Conservation (phyloP, 2,888 invertebrate genomes). For the Malachius bipustulatus region DNA sequence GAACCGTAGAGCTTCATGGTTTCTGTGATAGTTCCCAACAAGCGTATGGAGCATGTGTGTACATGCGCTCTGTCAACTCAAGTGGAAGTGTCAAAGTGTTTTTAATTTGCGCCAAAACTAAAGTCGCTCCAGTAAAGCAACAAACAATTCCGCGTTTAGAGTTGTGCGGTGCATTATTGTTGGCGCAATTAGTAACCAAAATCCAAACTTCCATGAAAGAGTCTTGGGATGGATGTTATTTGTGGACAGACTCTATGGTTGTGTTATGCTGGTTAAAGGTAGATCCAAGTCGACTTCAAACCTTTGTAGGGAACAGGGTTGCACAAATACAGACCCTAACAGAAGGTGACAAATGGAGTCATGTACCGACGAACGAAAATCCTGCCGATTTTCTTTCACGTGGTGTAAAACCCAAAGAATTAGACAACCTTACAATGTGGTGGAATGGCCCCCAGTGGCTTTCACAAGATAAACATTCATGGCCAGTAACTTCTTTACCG, state of each 20-base stretch:
- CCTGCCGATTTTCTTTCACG: constrained; percentile 18
- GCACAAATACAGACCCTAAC: constrained; percentile 16
- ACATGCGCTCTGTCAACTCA: too few relatives aligned
- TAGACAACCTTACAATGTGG: constrained; percentile 12
- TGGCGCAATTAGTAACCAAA: constrained; percentile 14
- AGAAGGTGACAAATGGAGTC: constrained; percentile 11
- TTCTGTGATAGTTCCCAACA: constrained; percentile 5
- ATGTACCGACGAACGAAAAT: constrained; percentile 16
- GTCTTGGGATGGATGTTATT: constrained; percentile 6
- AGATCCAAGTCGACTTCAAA: constrained; percentile 15
- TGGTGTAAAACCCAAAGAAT: constrained; percentile 12
- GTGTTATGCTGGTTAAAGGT: constrained; percentile 17
- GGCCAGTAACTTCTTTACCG: too few relatives aligned
- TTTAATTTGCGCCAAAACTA: constrained; percentile 10
- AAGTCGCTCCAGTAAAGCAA: constrained; percentile 17
- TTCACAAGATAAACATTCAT: too few relatives aligned
- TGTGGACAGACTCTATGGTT: constrained; percentile 18
- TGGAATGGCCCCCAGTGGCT: constrained; percentile 17
- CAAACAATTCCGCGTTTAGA: constrained; percentile 18
- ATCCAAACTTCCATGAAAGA: constrained; percentile 13
- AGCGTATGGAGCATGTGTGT: constrained; percentile 7
- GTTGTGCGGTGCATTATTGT: constrained; percentile 15
- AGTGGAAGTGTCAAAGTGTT: too few relatives aligned
- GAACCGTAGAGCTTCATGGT: constrained; percentile 4
- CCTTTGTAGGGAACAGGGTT: constrained; percentile 18